Evolutionary conservation across 1,140 invertebrate genomes (phyloP), one percentile per base, ranked within the genome.

Genomic region (Coelopa frigida): DNA sequence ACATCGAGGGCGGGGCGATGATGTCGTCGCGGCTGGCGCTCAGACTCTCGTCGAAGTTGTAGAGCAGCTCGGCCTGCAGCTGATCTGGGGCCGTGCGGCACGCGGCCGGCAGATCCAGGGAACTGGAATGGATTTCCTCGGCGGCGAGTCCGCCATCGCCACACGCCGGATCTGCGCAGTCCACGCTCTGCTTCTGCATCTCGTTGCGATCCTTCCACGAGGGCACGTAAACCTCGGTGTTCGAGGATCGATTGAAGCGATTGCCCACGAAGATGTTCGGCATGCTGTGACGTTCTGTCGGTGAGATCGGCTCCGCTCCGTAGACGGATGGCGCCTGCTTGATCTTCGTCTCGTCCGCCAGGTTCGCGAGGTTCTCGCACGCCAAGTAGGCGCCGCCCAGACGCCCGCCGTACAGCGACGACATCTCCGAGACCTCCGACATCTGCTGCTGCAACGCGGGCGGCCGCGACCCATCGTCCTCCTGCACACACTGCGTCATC

Each of bases 281-380:
- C 61, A 70, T 68, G 40, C 67, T 70, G 46, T 66, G 66, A 1
- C 67, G 53, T 18, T 64, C 63, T n/a, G 54, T 53, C n/a, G 58
- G 63, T 1, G 60, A 59, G 36, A 22, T 44, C 40, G 10, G 44
- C 22, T 18, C 1, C 39, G 29, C 6, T 31, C 38, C 0, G 32
- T 20, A 35, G 23, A 11, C 21, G 43, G 43, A n/a, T 45, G 50
- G 44, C 21, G 31, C 52, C 7, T 38, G 14, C 54, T 48, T 52
- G 35, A 51, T 42, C 18, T 39, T 52, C 59, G 56, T 53, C 61
- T 72, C 49, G 71, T 74, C 77, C 54, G 78, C 75, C 47, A 82
- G 70, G 55, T 76, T 77, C 7, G 76, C 71, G 49, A 83, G 60
- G 71, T 83, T 78, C 70, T 83, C 80, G 58, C 79, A 82, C 5